Base-by-base conservation (phyloP, 2,113 vertebrate species). In the Lamprologus callipterus region DNA sequence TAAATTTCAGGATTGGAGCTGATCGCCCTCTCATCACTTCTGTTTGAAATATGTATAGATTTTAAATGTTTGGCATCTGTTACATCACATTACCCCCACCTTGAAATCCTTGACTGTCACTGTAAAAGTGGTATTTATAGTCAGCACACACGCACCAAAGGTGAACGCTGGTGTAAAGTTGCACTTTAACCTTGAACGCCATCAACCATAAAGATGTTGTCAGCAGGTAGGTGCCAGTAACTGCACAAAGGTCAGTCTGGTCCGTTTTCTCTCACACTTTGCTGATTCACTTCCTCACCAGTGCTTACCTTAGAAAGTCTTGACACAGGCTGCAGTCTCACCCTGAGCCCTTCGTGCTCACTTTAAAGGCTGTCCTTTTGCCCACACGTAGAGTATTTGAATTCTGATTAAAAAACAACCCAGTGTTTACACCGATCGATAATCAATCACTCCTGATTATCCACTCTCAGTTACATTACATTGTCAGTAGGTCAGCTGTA, bases 401-500 rank as follows among this genome's bases (percentile, higher is more conserved):
- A 65, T 42, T 17, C 33, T n/a, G 37, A 68, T 31, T 2, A 4
- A 0, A 5, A 4, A 55, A 65, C n/a, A 10, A 1, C 1, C 1
- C 4, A 1, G 11, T 53, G n/a, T 63, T 83, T n/a, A 55, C 3
- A 1, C 8, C 0, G 17, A 51, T 14, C 23, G 0, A 75, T 57
- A 63, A 85, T 90, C 17, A 81, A 47, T 89, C 80, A 47, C 26
- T 85, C 16, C 3, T 54, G 9, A 47, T 88, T 51, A 60, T 19
- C 3, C 42, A 5, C n/a, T 45, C 35, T 10, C 9, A 49, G 73
- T 88, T 57, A 65, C 33, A 81, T 92, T 81, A 73, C 2, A 23
- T 82, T 13, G 47, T 75, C 81, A 63, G 1, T 10, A 28, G 84
- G 84, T 91, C 90, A 85, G 65, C 70, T 58, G 51, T 91, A 90